Percentiles rank a stretch among this genome's conserved stretches.
Evolutionary conservation across 1,140 invertebrate genomes (phyloP).

Genomic region (Tribolium madens): DNA sequence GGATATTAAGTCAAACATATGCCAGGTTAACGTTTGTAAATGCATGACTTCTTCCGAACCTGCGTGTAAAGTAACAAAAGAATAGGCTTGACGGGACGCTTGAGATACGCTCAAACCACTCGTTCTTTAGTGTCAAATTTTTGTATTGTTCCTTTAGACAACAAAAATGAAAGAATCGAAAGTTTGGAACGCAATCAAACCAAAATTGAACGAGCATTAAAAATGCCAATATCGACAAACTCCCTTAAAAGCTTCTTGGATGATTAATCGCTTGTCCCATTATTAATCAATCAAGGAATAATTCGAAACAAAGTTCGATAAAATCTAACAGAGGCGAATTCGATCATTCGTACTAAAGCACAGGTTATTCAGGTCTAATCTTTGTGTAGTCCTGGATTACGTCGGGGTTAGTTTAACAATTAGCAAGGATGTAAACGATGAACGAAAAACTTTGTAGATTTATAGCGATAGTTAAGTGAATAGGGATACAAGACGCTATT

Average conservation of each 20-base stretch:
- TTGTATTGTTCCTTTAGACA: background rate
- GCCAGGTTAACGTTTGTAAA: background rate
- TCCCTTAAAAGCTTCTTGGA: conserved; percentile 29
- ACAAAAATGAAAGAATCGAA: background rate
- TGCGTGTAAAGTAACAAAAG: background rate
- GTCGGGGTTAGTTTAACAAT: conserved; percentile 29
- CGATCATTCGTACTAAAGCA: background rate
- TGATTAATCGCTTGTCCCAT: conserved; percentile 14
- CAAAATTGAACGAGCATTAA: conserved; percentile 4
- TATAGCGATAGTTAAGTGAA: conserved; percentile 25
- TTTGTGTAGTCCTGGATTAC: conserved; percentile 14
- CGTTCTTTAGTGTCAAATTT: background rate
- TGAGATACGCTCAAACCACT: background rate
- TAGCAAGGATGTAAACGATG: conserved; percentile 32
- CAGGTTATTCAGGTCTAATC: conserved; percentile 1
- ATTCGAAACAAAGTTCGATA: conserved; percentile 7
- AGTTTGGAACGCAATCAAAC: conserved; percentile 33
- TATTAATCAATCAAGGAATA: conserved; percentile 15
- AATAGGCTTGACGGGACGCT: background rate
- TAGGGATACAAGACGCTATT: background rate
- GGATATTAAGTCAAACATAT: conserved; percentile 14
- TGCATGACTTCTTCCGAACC: conserved; percentile 14
- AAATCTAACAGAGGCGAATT: background rate
- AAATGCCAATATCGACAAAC: conserved; percentile 9
- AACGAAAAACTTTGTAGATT: conserved; percentile 29